These are phyloP conservation scores for Sebastes steindachneri DNA, from an alignment of 2,797 vertebrate genomes.

Conservation along the genomic window DNA sequence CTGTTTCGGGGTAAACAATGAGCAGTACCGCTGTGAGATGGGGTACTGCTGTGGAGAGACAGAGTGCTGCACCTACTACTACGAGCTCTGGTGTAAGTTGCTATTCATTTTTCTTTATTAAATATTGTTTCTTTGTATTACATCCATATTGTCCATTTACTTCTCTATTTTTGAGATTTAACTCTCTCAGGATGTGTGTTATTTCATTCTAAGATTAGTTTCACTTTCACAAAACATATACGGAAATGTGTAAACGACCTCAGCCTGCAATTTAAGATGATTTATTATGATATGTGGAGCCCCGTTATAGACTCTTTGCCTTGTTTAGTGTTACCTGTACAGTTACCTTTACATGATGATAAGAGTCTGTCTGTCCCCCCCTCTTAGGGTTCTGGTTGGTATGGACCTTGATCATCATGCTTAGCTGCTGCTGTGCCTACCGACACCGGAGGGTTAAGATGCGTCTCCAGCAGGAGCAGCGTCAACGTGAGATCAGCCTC, in stretches of 20 bases:
- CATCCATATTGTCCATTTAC: neutral
- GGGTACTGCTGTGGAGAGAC: constrained; percentile 89
- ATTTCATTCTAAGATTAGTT: neutral
- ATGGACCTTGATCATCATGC: constrained; percentile 89
- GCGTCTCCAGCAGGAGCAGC: constrained; percentile 88
- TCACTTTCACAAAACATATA: neutral
- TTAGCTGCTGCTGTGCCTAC: constrained; percentile 89
- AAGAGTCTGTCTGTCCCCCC: neutral
- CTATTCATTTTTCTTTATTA: neutral
- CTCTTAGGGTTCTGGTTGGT: constrained; percentile 89
- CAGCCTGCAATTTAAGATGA: neutral
- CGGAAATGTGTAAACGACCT: neutral
- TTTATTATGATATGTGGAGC: neutral
- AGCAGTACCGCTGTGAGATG: constrained; percentile 88
- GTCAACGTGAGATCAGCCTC: constrained; percentile 89
- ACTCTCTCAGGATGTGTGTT: neutral
- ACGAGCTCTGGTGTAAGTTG: constrained; percentile 89
- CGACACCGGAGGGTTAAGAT: constrained; percentile 88
- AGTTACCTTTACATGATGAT: neutral
- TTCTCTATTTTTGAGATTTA: neutral
- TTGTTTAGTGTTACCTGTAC: neutral
- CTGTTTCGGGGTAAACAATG: constrained; percentile 87
- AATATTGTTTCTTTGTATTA: neutral
- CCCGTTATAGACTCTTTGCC: neutral
- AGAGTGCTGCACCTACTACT: constrained; percentile 89